phyloP scores from a whole-genome alignment of 2,113 vertebrate genomes.

The Butastur rufipennis region DNA sequence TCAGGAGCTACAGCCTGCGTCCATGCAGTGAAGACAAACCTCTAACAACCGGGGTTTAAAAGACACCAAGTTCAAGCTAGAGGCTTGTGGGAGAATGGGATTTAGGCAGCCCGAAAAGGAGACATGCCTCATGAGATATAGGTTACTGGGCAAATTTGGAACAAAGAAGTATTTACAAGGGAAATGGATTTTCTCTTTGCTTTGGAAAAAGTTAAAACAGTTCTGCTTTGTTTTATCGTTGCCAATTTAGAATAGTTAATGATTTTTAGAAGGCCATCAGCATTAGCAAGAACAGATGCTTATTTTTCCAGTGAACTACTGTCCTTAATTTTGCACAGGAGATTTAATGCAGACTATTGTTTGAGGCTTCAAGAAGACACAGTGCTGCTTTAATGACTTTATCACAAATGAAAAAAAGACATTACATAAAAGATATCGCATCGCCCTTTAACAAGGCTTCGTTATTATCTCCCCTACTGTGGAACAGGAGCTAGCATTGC shows the following conservation, averaged over 20 bases:
- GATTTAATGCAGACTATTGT: slow-evolving; percentile 38
- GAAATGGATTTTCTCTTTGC: slow-evolving; percentile 19
- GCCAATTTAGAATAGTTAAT: not conserved
- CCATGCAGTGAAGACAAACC: not conserved
- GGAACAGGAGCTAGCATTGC: slow-evolving; percentile 40
- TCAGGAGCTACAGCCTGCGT: not conserved
- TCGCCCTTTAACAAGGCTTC: slow-evolving; percentile 63
- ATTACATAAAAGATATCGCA: slow-evolving; percentile 49
- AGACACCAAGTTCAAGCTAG: not conserved
- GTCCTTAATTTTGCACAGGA: slow-evolving; percentile 61
- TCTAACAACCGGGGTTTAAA: not conserved
- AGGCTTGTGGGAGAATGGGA: not conserved
- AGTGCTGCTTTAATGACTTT: slow-evolving; percentile 57
- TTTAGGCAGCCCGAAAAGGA: not conserved
- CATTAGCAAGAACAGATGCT: not conserved
- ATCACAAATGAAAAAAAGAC: slow-evolving; percentile 58
- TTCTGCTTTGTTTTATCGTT: not conserved
- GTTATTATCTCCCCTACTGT: slow-evolving; percentile 69
- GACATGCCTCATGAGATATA: not conserved
- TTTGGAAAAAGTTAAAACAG: not conserved
- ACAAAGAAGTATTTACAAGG: not conserved
- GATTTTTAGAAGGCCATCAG: slow-evolving; percentile 40
- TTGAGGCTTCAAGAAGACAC: slow-evolving; percentile 41
- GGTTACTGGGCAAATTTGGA: not conserved
- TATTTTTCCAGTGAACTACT: slow-evolving; percentile 33